Evolutionary conservation across 2,113 vertebrate species (phyloP).

Genomic region (Crotalus horridus): DNA sequence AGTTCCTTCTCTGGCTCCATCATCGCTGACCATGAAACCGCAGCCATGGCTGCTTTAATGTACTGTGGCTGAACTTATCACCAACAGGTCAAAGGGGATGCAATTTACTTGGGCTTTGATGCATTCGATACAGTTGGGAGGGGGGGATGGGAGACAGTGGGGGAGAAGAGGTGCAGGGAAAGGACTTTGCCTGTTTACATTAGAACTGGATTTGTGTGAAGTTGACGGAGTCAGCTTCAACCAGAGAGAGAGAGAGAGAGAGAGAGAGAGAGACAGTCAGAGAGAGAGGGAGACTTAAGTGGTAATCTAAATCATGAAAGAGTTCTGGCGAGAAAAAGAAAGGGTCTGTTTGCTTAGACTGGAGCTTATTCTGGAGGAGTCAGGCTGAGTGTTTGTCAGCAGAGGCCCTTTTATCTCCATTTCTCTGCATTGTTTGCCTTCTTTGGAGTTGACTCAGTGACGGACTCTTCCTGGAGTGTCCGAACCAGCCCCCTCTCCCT

Average conservation of each 20-base stretch:
- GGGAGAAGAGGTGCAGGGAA: slow-evolving; percentile 53
- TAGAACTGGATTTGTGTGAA: slow-evolving; percentile 78
- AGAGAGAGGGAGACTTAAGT: slow-evolving; percentile 30
- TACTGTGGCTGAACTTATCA: slow-evolving; percentile 62
- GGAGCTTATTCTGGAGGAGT: not conserved
- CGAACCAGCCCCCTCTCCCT: not conserved
- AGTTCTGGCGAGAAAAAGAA: not conserved
- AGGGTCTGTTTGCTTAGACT: slow-evolving; percentile 10
- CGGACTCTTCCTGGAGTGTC: not conserved
- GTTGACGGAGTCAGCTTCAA: slow-evolving; percentile 67
- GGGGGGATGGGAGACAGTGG: slow-evolving; percentile 36
- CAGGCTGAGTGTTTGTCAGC: slow-evolving; percentile 20
- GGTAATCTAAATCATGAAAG: slow-evolving; percentile 21
- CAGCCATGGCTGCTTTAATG: slow-evolving; percentile 57
- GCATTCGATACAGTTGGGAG: slow-evolving; percentile 90
- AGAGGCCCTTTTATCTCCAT: slow-evolving; percentile 24
- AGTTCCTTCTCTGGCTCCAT: slow-evolving; percentile 36
- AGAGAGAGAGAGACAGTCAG: slow-evolving; percentile 41
- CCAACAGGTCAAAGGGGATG: slow-evolving; percentile 69
- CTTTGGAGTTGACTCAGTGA: not conserved
- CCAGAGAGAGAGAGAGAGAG: slow-evolving; percentile 36
- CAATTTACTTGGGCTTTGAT: slow-evolving; percentile 85
- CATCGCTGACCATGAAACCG: slow-evolving; percentile 52
- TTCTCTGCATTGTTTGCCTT: not conserved
- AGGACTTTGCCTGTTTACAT: slow-evolving; percentile 80